Evolutionary conservation across 1,140 invertebrate species (phyloP).

Genomic region (Anthonomus grandis): DNA sequence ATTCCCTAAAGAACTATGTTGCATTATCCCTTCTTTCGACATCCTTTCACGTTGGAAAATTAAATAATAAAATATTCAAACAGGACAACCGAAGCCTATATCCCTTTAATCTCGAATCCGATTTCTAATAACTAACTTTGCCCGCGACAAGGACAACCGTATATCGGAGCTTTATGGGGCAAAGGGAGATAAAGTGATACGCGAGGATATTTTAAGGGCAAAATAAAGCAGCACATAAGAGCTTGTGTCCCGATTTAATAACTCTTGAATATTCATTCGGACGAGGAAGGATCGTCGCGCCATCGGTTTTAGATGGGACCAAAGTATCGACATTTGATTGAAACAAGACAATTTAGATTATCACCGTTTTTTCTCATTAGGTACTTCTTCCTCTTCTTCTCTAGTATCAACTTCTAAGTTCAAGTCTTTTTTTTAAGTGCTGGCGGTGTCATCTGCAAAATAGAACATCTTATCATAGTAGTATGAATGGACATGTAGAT

Average conservation of each 20-base stretch:
- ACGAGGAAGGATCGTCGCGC: conserved; percentile 26
- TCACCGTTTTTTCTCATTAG: too few species aligned
- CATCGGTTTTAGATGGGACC: background rate
- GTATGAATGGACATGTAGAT: too few species aligned
- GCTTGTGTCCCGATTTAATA: conserved; percentile 43
- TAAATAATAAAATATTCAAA: conserved; percentile 32
- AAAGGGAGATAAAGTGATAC: conserved; percentile 9
- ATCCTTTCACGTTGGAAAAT: conserved; percentile 27
- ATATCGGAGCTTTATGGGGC: background rate
- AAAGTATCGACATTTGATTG: background rate
- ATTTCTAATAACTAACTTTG: conserved; percentile 27
- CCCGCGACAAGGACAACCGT: background rate
- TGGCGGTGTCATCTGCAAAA: too few species aligned
- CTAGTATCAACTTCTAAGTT: too few species aligned
- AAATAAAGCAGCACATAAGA: conserved; percentile 30
- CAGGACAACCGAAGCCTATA: conserved; percentile 30
- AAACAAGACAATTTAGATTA: too few species aligned
- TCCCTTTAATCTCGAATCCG: conserved; percentile 30
- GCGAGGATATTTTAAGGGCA: conserved; percentile 23
- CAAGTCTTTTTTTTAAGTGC: too few species aligned
- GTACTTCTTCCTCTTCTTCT: too few species aligned
- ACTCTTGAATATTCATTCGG: conserved; percentile 46
- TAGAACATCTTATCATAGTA: too few species aligned
- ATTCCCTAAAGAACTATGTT: conserved; percentile 13
- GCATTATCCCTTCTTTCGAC: conserved; percentile 22